A percentile compares a stretch with the other conserved stretches of the same genome.
Conservation (phyloP, 2,797 vertebrate genomes). For the Limnodromus scolopaceus region DNA sequence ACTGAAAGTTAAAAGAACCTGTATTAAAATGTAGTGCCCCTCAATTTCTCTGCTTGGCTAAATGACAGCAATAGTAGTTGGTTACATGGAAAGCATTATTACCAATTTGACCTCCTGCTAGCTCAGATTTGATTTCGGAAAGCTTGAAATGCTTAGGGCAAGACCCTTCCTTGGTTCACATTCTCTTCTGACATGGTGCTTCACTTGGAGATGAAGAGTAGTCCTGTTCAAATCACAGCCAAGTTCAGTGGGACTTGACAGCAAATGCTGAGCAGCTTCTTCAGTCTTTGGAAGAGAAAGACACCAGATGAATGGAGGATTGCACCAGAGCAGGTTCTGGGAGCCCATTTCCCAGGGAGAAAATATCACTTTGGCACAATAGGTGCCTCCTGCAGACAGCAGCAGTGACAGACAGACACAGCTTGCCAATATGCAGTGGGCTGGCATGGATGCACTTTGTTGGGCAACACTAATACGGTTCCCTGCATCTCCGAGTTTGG, state of each 20-base stretch:
- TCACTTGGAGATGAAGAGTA: not conserved
- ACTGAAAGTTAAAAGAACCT: constrained; percentile 31
- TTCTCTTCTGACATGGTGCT: not conserved
- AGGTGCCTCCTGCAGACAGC: not conserved
- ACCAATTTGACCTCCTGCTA: not conserved
- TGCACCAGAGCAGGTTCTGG: not conserved
- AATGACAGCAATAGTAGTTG: constrained; percentile 39
- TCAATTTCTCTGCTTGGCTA: not conserved
- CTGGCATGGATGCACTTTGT: not conserved
- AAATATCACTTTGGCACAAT: rapidly evolving
- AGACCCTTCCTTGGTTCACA: not conserved
- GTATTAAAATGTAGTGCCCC: constrained; percentile 35
- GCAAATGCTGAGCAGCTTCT: not conserved
- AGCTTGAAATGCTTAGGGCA: not conserved
- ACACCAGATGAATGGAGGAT: rapidly evolving
- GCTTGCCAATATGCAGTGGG: rapidly evolving
- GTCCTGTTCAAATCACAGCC: not conserved
- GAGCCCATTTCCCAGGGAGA: rapidly evolving
- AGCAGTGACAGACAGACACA: not conserved
- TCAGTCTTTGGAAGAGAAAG: not conserved
- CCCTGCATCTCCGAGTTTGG: rapidly evolving
- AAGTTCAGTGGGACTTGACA: not conserved
- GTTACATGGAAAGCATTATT: constrained; percentile 14
- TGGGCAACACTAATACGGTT: no score
- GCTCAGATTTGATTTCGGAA: not conserved